Evolutionary conservation across 2,888 invertebrate species (phyloP).

Genomic region (Ophonus ardosiacus): DNA sequence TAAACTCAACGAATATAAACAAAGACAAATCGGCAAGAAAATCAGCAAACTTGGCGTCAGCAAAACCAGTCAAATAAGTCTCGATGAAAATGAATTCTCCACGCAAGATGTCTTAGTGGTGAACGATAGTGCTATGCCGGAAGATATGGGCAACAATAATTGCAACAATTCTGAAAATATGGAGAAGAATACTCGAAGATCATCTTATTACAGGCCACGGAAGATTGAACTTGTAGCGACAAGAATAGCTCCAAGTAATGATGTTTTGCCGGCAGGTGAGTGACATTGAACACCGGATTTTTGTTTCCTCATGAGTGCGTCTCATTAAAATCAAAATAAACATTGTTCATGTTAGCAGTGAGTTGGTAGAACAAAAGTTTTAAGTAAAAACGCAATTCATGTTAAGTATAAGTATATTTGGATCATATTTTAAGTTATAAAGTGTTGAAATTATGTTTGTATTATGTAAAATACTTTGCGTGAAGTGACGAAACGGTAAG

Average conservation of each 20-base stretch:
- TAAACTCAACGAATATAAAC: conserved; percentile 73
- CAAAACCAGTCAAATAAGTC: conserved; percentile 74
- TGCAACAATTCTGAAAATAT: not conserved
- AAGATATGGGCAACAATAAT: conserved; percentile 40
- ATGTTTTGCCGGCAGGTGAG: conserved; percentile 37
- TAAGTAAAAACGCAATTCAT: too few relatives aligned
- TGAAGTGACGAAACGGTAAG: too few relatives aligned
- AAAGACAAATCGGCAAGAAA: conserved; percentile 71
- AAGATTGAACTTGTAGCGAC: conserved; percentile 61
- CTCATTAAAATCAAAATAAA: conserved; percentile 17
- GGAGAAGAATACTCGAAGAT: not conserved
- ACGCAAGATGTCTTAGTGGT: conserved; percentile 43
- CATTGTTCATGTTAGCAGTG: not conserved
- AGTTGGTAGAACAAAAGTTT: not conserved
- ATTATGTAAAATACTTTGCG: too few relatives aligned
- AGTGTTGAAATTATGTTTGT: too few relatives aligned
- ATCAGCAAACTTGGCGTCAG: conserved; percentile 74
- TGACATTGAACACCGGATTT: conserved; percentile 28
- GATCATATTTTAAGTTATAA: too few relatives aligned
- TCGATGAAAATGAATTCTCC: conserved; percentile 71
- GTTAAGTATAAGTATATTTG: too few relatives aligned
- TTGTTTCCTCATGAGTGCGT: not conserved
- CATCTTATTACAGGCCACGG: conserved; percentile 44
- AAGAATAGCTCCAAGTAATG: conserved; percentile 50
- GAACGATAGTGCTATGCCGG: conserved; percentile 24